Evolutionary conservation across 2,888 invertebrate species (phyloP).

Genomic region (Cheilosia variabilis): DNA sequence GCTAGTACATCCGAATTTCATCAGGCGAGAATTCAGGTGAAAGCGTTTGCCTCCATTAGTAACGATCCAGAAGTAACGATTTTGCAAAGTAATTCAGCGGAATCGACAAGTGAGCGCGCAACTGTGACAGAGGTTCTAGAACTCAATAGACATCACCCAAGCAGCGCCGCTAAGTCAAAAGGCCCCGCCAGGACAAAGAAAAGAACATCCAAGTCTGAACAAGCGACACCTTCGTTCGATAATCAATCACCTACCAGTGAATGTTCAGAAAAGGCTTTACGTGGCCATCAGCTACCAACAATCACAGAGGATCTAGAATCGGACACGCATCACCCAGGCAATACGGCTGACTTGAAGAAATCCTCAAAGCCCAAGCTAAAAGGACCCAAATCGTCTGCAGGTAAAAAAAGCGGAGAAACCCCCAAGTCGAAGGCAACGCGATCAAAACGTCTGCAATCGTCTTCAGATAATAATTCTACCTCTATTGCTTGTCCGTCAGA

Average conservation of each 20-base stretch:
- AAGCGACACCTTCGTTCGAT: background rate
- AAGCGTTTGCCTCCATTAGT: background rate
- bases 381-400: background rate
- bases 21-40: background rate
- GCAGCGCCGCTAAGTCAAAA: background rate
- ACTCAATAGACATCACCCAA: background rate
- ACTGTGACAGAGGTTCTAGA: background rate
- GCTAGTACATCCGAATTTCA: background rate
- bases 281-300: background rate
- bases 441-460: background rate
- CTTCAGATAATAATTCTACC: background rate
- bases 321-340: background rate
- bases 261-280: too few species aligned
- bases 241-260: background rate
- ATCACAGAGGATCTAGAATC: background rate
- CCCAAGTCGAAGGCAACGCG: background rate
- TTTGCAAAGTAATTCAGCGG: background rate
- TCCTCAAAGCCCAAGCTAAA: background rate
- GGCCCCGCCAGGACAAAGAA: background rate
- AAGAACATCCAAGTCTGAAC: background rate
- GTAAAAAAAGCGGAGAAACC: background rate
- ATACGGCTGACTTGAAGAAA: background rate
- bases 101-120: background rate
- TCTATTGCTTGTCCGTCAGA: background rate
- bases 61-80: background rate